Evolutionary conservation across 2,888 invertebrate genomes (phyloP), one percentile per base, ranked within the genome.

Genomic region (Lottia scabra): DNA sequence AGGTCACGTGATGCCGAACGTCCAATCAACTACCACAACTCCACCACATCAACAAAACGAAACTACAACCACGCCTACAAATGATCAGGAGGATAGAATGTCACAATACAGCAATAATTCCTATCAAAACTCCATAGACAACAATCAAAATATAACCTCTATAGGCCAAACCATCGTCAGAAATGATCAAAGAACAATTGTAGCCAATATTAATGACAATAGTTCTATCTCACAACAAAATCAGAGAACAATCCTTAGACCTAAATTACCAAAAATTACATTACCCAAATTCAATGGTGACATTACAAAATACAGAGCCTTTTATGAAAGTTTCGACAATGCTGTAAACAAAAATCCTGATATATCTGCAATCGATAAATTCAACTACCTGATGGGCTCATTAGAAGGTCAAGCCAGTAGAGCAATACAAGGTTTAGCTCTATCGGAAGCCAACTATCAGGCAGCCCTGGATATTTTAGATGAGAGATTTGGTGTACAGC

Each of bases 281-380:
- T 16, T 66, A 19, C 56, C 6, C 1, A 1, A n/a, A 0, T 56
- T 19, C 6, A 12, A 23, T n/a, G 56, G 56, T 5, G 56, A 56
- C 6, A 56, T 56, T 19, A 56, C 56, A 10, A 23, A 56, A 56
- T 56, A 19, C 12, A n/a, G 19, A 45, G 43, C 66, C n/a, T 43
- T 66, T 26, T 66, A 45, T 44, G 66, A 66, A 6, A 66, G 43
- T 45, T 66, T 66, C 26, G 44, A 66, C 13, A 45, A 23, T 1
- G 43, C 66, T 10, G 66, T 66, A 16, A 66, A 66, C 26, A 30
- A 23, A 13, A 66, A 66, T 23, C 2, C 15, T 8, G 44, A 5
- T n/a, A 66, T 66, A 19, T 44, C 65, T 13, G 15, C 44, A 38
- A 45, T 66, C 44, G 66, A 66, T 26, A 66, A 66, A 26, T 66